These are phyloP conservation scores for Cremastinae sp. DNA, from an alignment of 2,888 invertebrate species.

Conservation along the genomic window DNA sequence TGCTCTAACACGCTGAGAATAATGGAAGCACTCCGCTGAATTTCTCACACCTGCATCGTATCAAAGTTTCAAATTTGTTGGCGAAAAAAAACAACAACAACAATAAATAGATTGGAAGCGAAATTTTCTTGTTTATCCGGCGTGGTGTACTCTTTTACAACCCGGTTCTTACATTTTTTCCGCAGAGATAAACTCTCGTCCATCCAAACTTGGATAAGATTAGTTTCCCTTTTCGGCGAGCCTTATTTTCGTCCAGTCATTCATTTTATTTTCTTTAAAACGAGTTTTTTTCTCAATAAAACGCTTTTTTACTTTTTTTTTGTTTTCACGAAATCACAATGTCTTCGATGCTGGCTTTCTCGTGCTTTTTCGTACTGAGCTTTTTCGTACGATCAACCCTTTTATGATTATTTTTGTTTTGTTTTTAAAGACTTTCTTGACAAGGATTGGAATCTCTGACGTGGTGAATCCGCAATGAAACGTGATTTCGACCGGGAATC, in stretches of 20 bases:
- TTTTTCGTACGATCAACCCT: no score
- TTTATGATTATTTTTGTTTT: no score
- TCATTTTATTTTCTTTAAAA: constrained; percentile 4
- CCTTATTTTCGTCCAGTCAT: not conserved
- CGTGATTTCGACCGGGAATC: not conserved
- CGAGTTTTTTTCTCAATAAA: not conserved
- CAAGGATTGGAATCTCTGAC: no score
- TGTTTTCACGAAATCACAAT: no score
- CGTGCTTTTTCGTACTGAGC: no score
- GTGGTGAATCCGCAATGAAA: no score
- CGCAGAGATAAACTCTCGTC: not conserved
- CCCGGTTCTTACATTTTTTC: not conserved
- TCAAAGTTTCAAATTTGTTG: constrained; percentile 18
- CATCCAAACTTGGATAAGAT: not conserved
- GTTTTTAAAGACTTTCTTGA: no score
- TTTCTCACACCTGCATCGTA: constrained; percentile 27
- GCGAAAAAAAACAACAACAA: no score
- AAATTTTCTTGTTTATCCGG: constrained; percentile 4
- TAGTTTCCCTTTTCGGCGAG: no score
- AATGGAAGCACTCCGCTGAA: not conserved
- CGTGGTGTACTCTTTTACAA: constrained; percentile 13
- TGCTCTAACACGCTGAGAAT: constrained; percentile 10
- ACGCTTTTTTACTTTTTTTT: constrained; percentile 8
- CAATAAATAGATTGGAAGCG: constrained; percentile 10
- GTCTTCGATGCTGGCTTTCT: no score